Base-by-base conservation (phyloP, 2,113 vertebrate genomes). In the Pimephales promelas region DNA sequence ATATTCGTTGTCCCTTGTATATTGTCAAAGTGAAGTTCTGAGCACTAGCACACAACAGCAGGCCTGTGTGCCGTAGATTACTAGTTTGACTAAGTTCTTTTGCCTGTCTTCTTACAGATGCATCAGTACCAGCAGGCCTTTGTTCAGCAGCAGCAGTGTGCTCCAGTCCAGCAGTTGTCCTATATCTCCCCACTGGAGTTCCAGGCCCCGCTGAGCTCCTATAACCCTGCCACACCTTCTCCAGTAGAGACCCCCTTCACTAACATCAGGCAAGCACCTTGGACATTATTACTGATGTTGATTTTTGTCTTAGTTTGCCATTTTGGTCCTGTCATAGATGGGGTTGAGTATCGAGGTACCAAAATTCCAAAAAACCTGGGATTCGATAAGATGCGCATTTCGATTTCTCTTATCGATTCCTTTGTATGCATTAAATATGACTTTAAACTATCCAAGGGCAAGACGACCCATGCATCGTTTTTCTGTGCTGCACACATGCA, bases 41-140 rank as follows among this genome's bases (percentile, higher is more conserved):
- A 36, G 62, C 7, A 9, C 31, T 36, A 66, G 62, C 62, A 34
- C 31, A 20, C 31, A 18, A 18, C 31, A 20, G 31, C 16, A 66
- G 7, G 16, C 31, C 16, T 59, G 10, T 54, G 28, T 16, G 16
- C 28, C 5, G 22, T n/a, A 24, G 22, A 13, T 72, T 73, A 80
- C 16, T 43, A 56, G 16, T 20, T 54, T 54, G 10, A 34, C 5
- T 10, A 18, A 22, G 9, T 31, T 59, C 43, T 74, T 86, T 64
- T 85, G 71, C 34, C 83, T 45, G 36, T 47, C 74, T 76, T 79
- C 80, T 88, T 45, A 72, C 91, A 97, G 96, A 90, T 97, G 93
- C 97, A 98, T 86, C 97, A 97, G 74, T 98, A 97, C 89, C 97
- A 98, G 88, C 97, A 98, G 89, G 92, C 95, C 83, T 95, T 98